A percentile compares a stretch with the other conserved stretches of the same genome.
These are phyloP conservation scores for Pachyuromys duprasi DNA, from an alignment of 2,797 vertebrate species.

Conservation along the genomic window DNA sequence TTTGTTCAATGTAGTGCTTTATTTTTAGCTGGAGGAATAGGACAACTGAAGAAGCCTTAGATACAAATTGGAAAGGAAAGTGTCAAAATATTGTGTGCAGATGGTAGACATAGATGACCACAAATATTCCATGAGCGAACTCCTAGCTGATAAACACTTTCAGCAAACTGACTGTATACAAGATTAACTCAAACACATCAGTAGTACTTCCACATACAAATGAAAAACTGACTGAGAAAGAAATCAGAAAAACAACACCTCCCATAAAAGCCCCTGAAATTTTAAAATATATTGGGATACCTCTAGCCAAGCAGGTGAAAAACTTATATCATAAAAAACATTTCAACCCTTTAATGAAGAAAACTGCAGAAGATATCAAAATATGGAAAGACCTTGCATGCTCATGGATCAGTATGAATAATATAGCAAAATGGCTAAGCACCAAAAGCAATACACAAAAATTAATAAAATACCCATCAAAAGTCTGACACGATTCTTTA, in stretches of 20 bases:
- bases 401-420: background rate
- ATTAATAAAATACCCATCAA: background rate
- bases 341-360: background rate
- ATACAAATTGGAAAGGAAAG: background rate
- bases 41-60: background rate
- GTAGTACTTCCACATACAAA: background rate
- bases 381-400: background rate
- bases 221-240: background rate
- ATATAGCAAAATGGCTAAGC: background rate
- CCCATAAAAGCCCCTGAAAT: background rate
- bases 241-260: background rate
- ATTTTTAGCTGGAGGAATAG: background rate
- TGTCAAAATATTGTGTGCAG: background rate
- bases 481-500: background rate
- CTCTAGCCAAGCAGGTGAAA: background rate
- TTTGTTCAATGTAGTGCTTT: background rate
- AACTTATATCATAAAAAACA: background rate
- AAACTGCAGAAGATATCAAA: background rate
- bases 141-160: background rate
- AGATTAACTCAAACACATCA: background rate
- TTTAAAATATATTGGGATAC: background rate
- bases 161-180: background rate
- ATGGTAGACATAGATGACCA: background rate
- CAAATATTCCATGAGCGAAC: no score
- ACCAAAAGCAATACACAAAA: background rate